Conservation (phyloP, 1,140 invertebrate species). For the Neoseiulus cucumeris region DNA sequence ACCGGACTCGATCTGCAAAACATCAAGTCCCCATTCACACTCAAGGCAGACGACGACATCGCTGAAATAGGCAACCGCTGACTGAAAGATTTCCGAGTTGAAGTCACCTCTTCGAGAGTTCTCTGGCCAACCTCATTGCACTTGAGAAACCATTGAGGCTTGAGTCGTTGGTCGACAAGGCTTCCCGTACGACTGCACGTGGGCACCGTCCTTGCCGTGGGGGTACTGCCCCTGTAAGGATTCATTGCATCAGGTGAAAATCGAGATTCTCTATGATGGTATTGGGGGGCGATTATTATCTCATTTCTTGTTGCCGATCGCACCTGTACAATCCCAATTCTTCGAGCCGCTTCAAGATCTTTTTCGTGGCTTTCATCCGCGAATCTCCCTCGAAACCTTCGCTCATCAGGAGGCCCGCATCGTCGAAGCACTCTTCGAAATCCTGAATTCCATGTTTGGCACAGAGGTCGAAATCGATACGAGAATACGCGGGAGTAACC, state of each 20-base stretch:
- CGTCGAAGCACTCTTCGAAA: conserved; percentile 78
- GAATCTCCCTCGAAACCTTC: not conserved
- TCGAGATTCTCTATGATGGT: no score
- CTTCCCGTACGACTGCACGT: conserved; percentile 93
- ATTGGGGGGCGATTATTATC: no score
- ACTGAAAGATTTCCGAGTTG: no score
- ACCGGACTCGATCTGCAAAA: not conserved
- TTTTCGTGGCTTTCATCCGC: conserved; percentile 67
- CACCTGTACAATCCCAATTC: conserved; percentile 54
- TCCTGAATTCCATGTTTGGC: conserved; percentile 51
- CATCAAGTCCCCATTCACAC: no score
- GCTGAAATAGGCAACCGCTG: no score
- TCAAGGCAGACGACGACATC: no score
- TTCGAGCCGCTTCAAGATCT: conserved; percentile 56
- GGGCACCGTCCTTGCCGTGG: conserved; percentile 45
- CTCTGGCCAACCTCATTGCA: not conserved
- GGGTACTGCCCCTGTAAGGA: not conserved
- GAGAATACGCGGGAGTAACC: conserved; percentile 94
- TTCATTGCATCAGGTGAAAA: no score
- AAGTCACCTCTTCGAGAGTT: not conserved
- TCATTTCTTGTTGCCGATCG: no score
- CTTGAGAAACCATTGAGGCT: conserved; percentile 77
- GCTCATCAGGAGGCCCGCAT: conserved; percentile 52
- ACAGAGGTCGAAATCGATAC: conserved; percentile 87
- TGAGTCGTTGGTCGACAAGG: conserved; percentile 86